A percentile compares a stretch with the other conserved stretches of the same genome.
Conservation (phyloP, 1,140 invertebrate species). For the Cotesia glomerata region DNA sequence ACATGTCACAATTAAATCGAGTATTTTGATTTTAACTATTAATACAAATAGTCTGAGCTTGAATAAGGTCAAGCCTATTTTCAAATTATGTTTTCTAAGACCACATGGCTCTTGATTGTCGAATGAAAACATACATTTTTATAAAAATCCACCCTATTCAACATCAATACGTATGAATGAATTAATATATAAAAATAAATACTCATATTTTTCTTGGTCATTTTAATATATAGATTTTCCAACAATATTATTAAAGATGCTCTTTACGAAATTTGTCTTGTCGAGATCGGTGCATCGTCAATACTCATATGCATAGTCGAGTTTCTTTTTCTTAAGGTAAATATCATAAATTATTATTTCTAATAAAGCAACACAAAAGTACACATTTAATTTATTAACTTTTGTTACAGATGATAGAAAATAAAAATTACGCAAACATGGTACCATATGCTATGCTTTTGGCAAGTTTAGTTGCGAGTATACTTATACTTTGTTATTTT, state of each 20-base stretch:
- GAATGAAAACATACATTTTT: too few relatives aligned
- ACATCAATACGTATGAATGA: too few relatives aligned
- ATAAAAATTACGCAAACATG: not conserved
- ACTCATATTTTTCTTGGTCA: too few relatives aligned
- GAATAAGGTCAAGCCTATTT: too few relatives aligned
- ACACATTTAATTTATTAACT: not conserved
- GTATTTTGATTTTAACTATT: too few relatives aligned
- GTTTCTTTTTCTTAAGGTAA: constrained; percentile 33
- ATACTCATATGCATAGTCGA: constrained; percentile 36
- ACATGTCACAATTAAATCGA: too few relatives aligned
- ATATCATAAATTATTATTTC: not conserved
- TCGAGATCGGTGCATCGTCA: constrained; percentile 38
- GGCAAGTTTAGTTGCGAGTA: constrained; percentile 15
- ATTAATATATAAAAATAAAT: too few relatives aligned
- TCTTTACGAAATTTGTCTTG: constrained; percentile 28
- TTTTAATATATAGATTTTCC: not conserved
- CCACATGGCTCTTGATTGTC: too few relatives aligned
- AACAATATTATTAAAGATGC: not conserved
- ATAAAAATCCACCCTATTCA: too few relatives aligned
- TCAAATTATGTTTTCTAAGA: too few relatives aligned
- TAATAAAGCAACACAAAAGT: not conserved
- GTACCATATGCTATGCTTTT: constrained; percentile 4
- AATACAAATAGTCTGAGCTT: too few relatives aligned
- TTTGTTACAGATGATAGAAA: constrained; percentile 11
- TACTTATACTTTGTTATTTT: constrained; percentile 31